Base-by-base conservation (phyloP, 2,797 vertebrate genomes). In the Sebastes alutus region DNA sequence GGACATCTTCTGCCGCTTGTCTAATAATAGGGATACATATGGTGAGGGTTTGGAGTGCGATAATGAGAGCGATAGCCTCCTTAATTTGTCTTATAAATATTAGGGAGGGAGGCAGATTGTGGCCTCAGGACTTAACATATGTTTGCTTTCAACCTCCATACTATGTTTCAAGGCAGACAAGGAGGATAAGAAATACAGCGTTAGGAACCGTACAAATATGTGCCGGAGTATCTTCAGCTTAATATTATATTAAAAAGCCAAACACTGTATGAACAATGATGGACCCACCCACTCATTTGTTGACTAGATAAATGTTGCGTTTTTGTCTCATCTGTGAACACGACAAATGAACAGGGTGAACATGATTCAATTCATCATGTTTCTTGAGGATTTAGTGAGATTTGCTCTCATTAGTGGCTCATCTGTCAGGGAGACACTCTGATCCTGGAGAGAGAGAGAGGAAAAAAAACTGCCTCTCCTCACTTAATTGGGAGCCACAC, bases 21-120 rank as follows among this genome's bases (percentile, higher is more conserved):
- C 92, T 95, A 94, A 95, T 96, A 96, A 96, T 93, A 93, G 91
- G 82, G 84, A 93, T 95, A 89, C 95, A 96, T 95, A 96, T 96
- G 96, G 94, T 80, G 90, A 88, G 89, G 90, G 92, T 94, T 96
- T 93, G 85, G 89, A 89, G 90, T 90, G 87, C 84, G 89, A 91
- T 96, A 94, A 95, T 96, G 94, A 95, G 94, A 87, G 91, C 91
- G 87, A 91, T 93, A 81, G 89, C 87, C 89, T 88, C 92, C 88
- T 86, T 94, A 94, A 95, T 96, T 95, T 96, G 91, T 93, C 94
- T 95, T 93, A 86, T 93, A 93, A 93, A 95, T 95, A 93, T 93
- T 89, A 89, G 90, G 90, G 91, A 93, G 90, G 89, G 89, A 94
- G 89, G 93, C 94, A 96, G 93, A 95, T 95, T 95, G 93, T 93